These are phyloP conservation scores for Bhutanitis thaidina DNA, from an alignment of 2,888 invertebrate species.

Conservation along the genomic window DNA sequence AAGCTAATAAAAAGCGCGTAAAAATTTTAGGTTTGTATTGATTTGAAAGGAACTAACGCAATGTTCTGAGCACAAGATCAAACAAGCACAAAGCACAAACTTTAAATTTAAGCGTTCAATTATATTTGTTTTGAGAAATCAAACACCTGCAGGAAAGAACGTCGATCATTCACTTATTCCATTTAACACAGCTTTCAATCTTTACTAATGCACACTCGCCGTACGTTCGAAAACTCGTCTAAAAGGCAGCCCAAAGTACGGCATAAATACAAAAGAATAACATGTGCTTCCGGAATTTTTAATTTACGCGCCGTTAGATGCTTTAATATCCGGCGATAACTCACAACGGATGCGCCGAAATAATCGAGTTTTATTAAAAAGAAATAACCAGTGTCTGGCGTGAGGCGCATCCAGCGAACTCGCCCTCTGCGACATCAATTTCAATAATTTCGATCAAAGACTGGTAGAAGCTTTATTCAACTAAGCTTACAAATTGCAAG, in stretches of 20 bases:
- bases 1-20: no score
- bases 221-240: slow-evolving; percentile 6
- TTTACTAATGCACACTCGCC: slow-evolving; percentile 9
- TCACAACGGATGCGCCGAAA: slow-evolving; percentile 7
- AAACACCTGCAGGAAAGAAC: not conserved
- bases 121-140: no score
- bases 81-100: no score
- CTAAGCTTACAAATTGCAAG: slow-evolving; percentile 7
- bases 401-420: not conserved
- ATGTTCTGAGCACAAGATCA: no score
- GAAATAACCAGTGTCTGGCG: not conserved
- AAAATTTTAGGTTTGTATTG: no score
- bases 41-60: no score
- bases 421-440: not conserved
- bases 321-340: slow-evolving; percentile 26
- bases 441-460: not conserved
- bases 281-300: slow-evolving; percentile 34
- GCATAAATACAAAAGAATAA: slow-evolving; percentile 48
- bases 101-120: no score
- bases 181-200: not conserved
- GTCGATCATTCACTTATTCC: not conserved
- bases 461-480: slow-evolving; percentile 3
- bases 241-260: slow-evolving; percentile 8
- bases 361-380: slow-evolving; percentile 16
- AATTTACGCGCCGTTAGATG: slow-evolving; percentile 29